Conservation (phyloP, 2,797 vertebrate species). For the Silurus aristotelis region DNA sequence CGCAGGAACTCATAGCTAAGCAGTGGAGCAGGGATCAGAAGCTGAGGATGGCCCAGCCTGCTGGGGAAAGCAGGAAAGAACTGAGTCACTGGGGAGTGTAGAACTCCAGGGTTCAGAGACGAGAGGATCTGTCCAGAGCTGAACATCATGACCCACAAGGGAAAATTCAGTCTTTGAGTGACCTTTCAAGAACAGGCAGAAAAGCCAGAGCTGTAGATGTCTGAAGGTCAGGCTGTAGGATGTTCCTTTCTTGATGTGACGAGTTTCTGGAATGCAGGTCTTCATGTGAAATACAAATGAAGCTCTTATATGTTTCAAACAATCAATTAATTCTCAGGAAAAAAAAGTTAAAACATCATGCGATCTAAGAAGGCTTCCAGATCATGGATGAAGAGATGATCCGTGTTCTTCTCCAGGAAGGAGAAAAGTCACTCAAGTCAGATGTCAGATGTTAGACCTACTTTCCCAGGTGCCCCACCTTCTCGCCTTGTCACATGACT, state of each 20-base stretch:
- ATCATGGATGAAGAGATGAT: slow-evolving; percentile 54
- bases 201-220: neutral
- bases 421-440: slow-evolving; percentile 66
- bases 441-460: slow-evolving; percentile 62
- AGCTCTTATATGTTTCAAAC: neutral
- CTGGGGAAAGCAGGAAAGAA: slow-evolving; percentile 75
- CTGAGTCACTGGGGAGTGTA: slow-evolving; percentile 74
- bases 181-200: slow-evolving; percentile 27
- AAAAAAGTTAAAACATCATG: neutral
- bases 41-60: slow-evolving; percentile 69
- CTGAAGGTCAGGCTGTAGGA: neutral
- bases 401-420: slow-evolving; percentile 50
- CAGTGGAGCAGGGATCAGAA: slow-evolving; percentile 77
- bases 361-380: neutral
- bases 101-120: slow-evolving; percentile 72
- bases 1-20: slow-evolving; percentile 80
- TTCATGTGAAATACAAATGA: neutral
- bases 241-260: neutral
- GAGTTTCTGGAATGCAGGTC: neutral
- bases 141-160: slow-evolving; percentile 70
- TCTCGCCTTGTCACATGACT: slow-evolving; percentile 67
- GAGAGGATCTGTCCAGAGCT: slow-evolving; percentile 74
- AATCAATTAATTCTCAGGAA: neutral
- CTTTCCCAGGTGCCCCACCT: slow-evolving; percentile 54
- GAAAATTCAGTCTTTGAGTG: neutral